Percentiles rank a stretch among this genome's conserved stretches.
Conservation (phyloP, 2,888 invertebrate genomes). For the Epirrita christyi region DNA sequence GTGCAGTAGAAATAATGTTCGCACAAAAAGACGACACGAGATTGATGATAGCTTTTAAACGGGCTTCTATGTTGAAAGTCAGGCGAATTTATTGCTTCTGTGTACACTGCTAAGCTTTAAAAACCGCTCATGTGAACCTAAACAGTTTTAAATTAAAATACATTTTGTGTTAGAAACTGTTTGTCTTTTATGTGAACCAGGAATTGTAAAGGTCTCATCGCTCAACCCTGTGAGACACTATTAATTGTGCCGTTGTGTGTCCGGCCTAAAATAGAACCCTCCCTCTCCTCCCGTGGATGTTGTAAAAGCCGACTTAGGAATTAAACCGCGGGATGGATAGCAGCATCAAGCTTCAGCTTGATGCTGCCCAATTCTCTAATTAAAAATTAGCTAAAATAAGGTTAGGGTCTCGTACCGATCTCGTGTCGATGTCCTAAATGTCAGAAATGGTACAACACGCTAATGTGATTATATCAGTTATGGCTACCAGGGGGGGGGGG, state of each 20-base stretch:
- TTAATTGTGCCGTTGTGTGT: background rate
- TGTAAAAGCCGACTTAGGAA: too few species aligned
- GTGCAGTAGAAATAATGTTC: constrained; percentile 25
- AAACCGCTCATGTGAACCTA: constrained; percentile 21
- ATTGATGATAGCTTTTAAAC: constrained; percentile 58
- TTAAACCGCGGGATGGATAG: too few species aligned
- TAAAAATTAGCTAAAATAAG: too few species aligned
- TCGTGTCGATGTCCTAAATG: too few species aligned
- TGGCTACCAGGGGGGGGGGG: too few species aligned
- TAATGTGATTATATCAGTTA: too few species aligned
- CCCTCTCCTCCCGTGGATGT: too few species aligned
- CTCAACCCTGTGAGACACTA: background rate
- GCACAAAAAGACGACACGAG: constrained; percentile 51
- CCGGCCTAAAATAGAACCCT: too few species aligned
- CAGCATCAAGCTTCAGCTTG: too few species aligned
- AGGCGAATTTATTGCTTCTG: constrained; percentile 50
- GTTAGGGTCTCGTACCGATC: too few species aligned
- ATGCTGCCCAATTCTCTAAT: too few species aligned
- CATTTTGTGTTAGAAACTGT: constrained; percentile 14
- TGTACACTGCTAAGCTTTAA: constrained; percentile 31
- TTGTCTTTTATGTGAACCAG: constrained; percentile 7
- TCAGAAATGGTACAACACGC: too few species aligned
- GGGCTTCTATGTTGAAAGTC: constrained; percentile 46
- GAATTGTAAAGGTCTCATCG: background rate
- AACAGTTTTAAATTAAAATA: constrained; percentile 11